phyloP scores from a whole-genome alignment of 2,888 invertebrate species.

The Ophion ellenae region DNA sequence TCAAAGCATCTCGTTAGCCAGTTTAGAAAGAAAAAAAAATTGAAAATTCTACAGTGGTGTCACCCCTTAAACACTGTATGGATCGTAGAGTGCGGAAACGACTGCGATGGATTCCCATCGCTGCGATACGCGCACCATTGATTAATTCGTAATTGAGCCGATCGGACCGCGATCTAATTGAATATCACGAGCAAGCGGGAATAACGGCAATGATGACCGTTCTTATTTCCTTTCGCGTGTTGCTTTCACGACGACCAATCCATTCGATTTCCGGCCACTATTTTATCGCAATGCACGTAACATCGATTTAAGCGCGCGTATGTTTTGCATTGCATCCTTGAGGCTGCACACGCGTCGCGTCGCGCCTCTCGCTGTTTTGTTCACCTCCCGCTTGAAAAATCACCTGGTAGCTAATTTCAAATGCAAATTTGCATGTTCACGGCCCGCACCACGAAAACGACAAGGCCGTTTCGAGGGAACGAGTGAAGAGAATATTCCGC shows the following conservation, averaged over 20 bases:
- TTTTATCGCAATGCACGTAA: conserved; percentile 13
- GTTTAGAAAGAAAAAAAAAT: no score
- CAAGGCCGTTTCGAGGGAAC: conserved; percentile 9
- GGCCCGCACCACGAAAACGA: conserved; percentile 2
- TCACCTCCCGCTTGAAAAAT: conserved; percentile 18
- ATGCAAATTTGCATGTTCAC: conserved; percentile 15
- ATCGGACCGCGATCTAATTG: background rate
- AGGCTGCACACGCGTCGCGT: conserved; percentile 14
- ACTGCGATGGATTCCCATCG: background rate
- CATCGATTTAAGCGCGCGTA: conserved; percentile 18
- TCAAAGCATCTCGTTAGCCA: no score
- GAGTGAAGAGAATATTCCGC: background rate
- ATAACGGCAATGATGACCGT: background rate
- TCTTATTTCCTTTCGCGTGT: conserved; percentile 44
- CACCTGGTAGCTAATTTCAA: conserved; percentile 26
- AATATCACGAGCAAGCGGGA: background rate
- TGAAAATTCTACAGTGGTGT: no score
- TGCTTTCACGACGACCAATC: conserved; percentile 4
- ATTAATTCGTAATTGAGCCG: background rate
- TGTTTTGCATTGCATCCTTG: conserved; percentile 40
- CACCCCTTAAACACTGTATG: no score
- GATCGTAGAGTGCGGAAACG: background rate
- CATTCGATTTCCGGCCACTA: conserved; percentile 42
- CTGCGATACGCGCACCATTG: background rate
- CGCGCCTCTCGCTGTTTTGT: conserved; percentile 15